phyloP scores from a whole-genome alignment of 2,888 invertebrate species.

The Tridacna crocea region DNA sequence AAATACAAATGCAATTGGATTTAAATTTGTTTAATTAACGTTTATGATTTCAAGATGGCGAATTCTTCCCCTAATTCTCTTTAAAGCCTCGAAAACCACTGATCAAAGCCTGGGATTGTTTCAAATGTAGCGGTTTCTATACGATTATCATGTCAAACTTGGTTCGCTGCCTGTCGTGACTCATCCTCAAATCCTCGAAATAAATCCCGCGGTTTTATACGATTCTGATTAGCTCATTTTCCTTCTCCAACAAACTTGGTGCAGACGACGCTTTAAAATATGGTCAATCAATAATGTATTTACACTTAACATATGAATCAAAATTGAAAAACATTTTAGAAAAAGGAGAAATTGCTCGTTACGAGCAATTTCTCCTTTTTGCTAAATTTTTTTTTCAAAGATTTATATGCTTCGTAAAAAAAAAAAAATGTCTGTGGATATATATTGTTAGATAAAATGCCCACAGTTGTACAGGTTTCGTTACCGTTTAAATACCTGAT shows the following conservation, averaged over 20 bases:
- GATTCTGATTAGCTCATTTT: constrained; percentile 46
- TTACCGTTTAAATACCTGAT: constrained; percentile 55
- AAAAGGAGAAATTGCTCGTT: no score
- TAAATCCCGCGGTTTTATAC: constrained; percentile 49
- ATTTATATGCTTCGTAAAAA: no score
- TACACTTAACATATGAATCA: no score
- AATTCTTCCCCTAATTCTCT: constrained; percentile 15
- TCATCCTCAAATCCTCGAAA: constrained; percentile 54
- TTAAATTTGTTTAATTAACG: constrained; percentile 15
- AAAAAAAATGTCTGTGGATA: no score
- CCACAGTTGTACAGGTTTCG: constrained; percentile 44
- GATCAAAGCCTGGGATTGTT: constrained; percentile 19
- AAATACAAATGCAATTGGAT: constrained; percentile 20
- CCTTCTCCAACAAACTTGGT: no score
- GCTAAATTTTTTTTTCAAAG: no score
- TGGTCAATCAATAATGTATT: no score
- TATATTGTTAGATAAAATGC: constrained; percentile 26
- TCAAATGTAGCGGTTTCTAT: constrained; percentile 8
- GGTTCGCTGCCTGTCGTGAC: constrained; percentile 40
- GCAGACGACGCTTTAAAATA: no score
- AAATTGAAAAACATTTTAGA: no score
- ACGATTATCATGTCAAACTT: constrained; percentile 59
- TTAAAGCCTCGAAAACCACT: constrained; percentile 9
- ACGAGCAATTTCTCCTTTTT: no score
- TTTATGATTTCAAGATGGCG: constrained; percentile 19